phyloP scores from a whole-genome alignment of 2,797 vertebrate species.

The Crenichthys baileyi region DNA sequence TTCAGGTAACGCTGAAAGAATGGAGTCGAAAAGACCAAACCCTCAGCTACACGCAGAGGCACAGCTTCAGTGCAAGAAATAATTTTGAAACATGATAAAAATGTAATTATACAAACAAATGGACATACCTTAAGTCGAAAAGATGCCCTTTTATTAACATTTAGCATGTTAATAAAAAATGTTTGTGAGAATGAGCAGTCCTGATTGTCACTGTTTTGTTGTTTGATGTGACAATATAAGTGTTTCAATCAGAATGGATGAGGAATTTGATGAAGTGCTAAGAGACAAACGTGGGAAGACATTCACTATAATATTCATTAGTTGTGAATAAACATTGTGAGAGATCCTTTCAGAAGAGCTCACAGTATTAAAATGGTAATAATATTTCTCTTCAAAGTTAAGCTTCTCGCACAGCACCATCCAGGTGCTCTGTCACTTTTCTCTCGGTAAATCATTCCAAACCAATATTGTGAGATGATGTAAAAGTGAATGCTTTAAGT shows the following conservation, averaged over 20 bases:
- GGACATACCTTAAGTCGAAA: too few species aligned
- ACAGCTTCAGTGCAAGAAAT: too few species aligned
- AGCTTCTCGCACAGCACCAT: background rate
- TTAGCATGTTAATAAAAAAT: too few species aligned
- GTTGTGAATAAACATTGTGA: background rate
- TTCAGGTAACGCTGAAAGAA: too few species aligned
- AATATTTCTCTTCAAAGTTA: background rate
- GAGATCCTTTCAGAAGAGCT: background rate
- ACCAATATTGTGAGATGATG: background rate
- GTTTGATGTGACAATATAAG: background rate
- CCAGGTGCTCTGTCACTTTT: background rate
- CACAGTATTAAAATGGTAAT: background rate
- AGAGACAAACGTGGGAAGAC: background rate
- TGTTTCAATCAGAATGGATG: background rate
- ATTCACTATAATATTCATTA: background rate
- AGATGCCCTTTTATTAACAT: too few species aligned
- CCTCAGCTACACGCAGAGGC: too few species aligned
- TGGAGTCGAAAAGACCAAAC: too few species aligned
- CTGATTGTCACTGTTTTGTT: background rate
- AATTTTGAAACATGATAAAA: too few species aligned
- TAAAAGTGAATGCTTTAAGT: background rate
- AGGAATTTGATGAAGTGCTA: background rate
- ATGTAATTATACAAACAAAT: too few species aligned
- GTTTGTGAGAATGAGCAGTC: background rate
- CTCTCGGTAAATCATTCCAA: background rate